These are phyloP conservation scores for Chelmon rostratus DNA, from an alignment of 2,797 vertebrate species.

Conservation along the genomic window DNA sequence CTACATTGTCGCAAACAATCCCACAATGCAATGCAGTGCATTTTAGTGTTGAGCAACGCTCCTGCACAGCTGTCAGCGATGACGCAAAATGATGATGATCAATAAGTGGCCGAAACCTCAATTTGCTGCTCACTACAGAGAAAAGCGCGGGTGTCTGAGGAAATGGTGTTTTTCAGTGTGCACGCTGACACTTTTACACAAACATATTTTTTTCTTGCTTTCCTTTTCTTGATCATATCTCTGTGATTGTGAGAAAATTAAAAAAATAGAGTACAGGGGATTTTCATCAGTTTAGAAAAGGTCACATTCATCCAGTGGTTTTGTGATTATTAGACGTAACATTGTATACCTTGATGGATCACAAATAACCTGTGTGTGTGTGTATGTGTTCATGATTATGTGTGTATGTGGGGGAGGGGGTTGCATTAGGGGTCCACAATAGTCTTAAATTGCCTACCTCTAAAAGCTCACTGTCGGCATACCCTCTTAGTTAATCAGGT, in stretches of 20 bases:
- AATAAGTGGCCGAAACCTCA: not conserved
- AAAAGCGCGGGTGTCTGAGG: not conserved
- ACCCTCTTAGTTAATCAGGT: constrained; percentile 83
- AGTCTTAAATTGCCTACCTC: constrained; percentile 73
- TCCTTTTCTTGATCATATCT: not conserved
- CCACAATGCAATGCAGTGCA: not conserved
- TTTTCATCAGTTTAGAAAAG: constrained; percentile 7
- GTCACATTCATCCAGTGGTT: constrained; percentile 20
- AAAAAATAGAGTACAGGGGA: not conserved
- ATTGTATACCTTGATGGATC: constrained; percentile 26
- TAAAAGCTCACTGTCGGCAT: constrained; percentile 79
- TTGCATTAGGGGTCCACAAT: constrained; percentile 58
- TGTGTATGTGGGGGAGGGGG: constrained; percentile 24
- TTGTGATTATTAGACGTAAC: constrained; percentile 32
- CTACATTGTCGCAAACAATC: not conserved
- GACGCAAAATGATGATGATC: not conserved
- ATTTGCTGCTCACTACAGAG: not conserved
- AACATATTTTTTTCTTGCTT: not conserved
- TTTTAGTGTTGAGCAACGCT: not conserved
- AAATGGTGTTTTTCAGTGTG: not conserved
- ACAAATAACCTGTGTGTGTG: constrained; percentile 26
- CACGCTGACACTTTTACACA: not conserved
- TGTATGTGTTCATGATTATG: constrained; percentile 5
- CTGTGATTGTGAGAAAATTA: not conserved
- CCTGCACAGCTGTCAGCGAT: not conserved